These are phyloP conservation scores for Lypha dubia DNA, from an alignment of 2,888 invertebrate genomes.

Conservation along the genomic window DNA sequence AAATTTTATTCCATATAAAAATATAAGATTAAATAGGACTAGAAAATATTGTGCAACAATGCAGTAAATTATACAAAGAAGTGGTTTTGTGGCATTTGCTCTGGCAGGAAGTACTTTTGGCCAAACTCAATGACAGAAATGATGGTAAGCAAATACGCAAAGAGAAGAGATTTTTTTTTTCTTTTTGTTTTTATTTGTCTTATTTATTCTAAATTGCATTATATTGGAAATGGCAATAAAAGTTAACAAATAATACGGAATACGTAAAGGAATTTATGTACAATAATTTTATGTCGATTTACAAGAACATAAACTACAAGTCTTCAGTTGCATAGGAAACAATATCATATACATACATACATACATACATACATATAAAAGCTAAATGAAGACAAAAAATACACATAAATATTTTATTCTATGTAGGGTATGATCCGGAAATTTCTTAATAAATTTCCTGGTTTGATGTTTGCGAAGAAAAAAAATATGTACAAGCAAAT, in stretches of 20 bases:
- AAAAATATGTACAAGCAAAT: no score
- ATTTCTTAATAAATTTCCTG: slow-evolving; percentile 21
- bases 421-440: not conserved
- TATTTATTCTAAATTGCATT: not conserved
- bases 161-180: not conserved
- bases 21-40: not conserved
- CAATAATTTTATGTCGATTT: not conserved
- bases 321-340: slow-evolving; percentile 8
- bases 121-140: slow-evolving; percentile 51
- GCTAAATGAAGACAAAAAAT: not conserved
- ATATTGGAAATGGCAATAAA: slow-evolving; percentile 21
- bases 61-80: slow-evolving; percentile 67
- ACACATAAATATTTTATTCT: slow-evolving; percentile 1
- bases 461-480: not conserved
- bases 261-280: not conserved
- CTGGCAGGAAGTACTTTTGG: slow-evolving; percentile 46
- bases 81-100: slow-evolving; percentile 59
- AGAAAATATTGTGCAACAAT: slow-evolving; percentile 62
- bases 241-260: slow-evolving; percentile 5
- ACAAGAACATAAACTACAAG: not conserved
- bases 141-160: slow-evolving; percentile 18
- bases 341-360: slow-evolving; percentile 14
- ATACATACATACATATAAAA: no score
- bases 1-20: not conserved
- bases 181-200: not conserved